Percentiles rank a stretch among this genome's conserved stretches.
phyloP scores from a whole-genome alignment of 2,113 vertebrate species.

The Microcebus griseorufus region DNA sequence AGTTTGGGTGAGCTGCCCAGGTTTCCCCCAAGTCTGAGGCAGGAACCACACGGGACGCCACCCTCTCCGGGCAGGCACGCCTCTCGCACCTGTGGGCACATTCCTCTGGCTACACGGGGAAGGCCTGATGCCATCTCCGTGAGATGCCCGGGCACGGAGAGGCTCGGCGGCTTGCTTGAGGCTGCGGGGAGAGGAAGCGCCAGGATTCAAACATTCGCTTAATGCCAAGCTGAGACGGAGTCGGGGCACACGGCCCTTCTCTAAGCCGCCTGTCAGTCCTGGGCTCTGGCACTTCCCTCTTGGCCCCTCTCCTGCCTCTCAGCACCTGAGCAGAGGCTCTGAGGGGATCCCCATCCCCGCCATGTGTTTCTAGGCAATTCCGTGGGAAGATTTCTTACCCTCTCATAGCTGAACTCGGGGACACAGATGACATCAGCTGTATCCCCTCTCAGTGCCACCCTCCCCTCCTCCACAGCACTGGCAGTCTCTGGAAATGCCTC shows the following conservation, averaged over 20 bases:
- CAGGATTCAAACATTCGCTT: neutral
- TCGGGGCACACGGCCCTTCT: neutral
- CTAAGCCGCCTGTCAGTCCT: too few species aligned
- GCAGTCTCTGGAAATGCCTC: neutral
- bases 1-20: neutral
- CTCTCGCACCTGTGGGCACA: rapidly evolving
- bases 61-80: neutral
- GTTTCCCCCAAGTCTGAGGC: neutral
- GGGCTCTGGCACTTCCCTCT: neutral
- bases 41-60: rapidly evolving
- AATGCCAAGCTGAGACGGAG: neutral
- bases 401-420: neutral
- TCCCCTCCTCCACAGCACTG: neutral
- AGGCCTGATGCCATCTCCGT: neutral
- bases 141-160: too few species aligned
- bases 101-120: neutral
- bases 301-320: neutral
- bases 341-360: neutral
- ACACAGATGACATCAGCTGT: neutral
- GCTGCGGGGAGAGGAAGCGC: neutral
- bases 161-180: neutral
- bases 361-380: neutral
- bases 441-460: neutral
- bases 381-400: neutral
- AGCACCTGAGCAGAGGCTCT: neutral